Base-by-base conservation (phyloP, 2,797 vertebrate species). In the Picus viridis region DNA sequence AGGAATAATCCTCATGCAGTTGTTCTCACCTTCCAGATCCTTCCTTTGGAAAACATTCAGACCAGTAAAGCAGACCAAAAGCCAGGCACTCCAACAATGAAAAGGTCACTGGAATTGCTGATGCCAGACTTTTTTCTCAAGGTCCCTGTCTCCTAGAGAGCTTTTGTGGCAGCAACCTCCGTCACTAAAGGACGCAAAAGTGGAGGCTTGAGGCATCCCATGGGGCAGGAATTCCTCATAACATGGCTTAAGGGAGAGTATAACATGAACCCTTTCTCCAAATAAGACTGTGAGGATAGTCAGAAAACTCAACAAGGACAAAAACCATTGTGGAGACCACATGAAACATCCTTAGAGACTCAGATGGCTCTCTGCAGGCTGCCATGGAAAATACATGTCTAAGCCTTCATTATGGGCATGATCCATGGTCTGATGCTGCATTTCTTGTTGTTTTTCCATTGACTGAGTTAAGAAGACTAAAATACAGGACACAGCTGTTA, bases 111-210 rank as follows among this genome's bases (percentile, higher is more conserved):
- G 82, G 8, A 51, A 49, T 6, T 89, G 82, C 32, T 61, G 57
- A 78, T 56, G 45, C 88, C 80, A 91, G 72, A 51, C 56, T 43
- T 86, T 88, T 89, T 94, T 88, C 93, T 94, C 92, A 94, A 91
- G 92, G 86, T 94, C 86, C 79, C 30, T 82, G 71, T 90, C 92
- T 94, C 85, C n/a, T 88, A 64, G 41, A 69, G 72, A 86, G 80
- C 64, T 92, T 94, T 87, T 81, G 82, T 96, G 90, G 90, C 65
- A 94, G 77, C 74, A 95, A n/a, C 47, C 87, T 86, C 77, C 23
- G 26, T 93, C 92, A 93, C 88, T 85, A 77, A 93, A 93, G 71
- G 77, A 95, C 18, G 10, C 80, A 93, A 24, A 80, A 53, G 19
- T 92, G 72, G 83, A 93, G 69, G 71, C 61, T 79, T 12, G 67